These are phyloP conservation scores for Scrobipalpa costella DNA, from an alignment of 2,888 invertebrate species.

Conservation along the genomic window DNA sequence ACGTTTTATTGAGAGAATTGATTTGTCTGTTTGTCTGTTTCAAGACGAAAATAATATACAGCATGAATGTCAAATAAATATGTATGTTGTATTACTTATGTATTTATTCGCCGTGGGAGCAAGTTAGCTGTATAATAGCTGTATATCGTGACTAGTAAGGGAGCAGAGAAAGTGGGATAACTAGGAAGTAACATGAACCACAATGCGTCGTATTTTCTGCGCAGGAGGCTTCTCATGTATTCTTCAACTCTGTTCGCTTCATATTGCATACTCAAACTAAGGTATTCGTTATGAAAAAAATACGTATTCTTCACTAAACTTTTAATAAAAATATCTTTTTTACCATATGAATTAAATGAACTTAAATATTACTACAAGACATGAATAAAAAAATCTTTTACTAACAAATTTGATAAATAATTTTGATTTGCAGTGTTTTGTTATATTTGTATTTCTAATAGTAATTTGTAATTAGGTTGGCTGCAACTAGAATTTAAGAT, in stretches of 20 bases:
- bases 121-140: neutral
- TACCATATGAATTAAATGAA: too few relatives aligned
- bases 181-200: neutral
- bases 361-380: too few relatives aligned
- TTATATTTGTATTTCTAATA: too few relatives aligned
- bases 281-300: too few relatives aligned
- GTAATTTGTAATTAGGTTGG: too few relatives aligned
- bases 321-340: too few relatives aligned
- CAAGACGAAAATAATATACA: neutral
- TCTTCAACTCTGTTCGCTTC: neutral
- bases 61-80: conserved; percentile 7
- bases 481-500: too few relatives aligned
- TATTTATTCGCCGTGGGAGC: neutral
- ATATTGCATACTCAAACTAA: too few relatives aligned
- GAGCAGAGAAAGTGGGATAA: conserved; percentile 4
- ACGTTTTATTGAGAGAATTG: neutral
- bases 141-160: conserved; percentile 5
- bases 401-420: too few relatives aligned
- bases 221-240: neutral
- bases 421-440: too few relatives aligned
- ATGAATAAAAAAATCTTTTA: too few relatives aligned
- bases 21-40: neutral
- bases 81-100: conserved; percentile 5
- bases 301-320: too few relatives aligned
- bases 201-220: conserved; percentile 6